Evolutionary conservation across 2,888 invertebrate genomes (phyloP).

Genomic region (Toxonevra muliebris): DNA sequence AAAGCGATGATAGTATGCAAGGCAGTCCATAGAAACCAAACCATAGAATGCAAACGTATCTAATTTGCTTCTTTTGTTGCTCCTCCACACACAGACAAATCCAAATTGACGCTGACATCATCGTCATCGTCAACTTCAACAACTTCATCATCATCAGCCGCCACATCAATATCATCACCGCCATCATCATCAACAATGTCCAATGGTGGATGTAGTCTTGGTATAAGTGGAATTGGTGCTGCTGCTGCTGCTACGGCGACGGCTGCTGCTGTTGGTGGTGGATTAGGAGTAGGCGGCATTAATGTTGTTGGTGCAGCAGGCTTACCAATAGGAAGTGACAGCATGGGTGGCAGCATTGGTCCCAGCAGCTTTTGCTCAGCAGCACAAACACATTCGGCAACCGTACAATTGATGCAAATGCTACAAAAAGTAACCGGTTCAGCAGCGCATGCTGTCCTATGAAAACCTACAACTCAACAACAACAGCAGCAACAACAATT

Average conservation of each 20-base stretch:
- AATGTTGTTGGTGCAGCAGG: slow-evolving; percentile 19
- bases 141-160: slow-evolving; percentile 50
- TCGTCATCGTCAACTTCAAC: slow-evolving; percentile 40
- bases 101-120: slow-evolving; percentile 62
- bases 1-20: slow-evolving; percentile 84
- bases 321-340: slow-evolving; percentile 4
- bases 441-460: slow-evolving; percentile 31
- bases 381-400: slow-evolving; percentile 54
- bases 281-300: slow-evolving; percentile 18
- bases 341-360: slow-evolving; percentile 14
- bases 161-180: slow-evolving; percentile 57
- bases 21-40: slow-evolving; percentile 73
- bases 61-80: slow-evolving; percentile 65
- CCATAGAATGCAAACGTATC: slow-evolving; percentile 58
- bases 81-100: slow-evolving; percentile 45
- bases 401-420: slow-evolving; percentile 63
- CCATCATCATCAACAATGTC: slow-evolving; percentile 46
- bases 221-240: slow-evolving; percentile 37
- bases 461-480: neutral
- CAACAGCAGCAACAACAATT: too few relatives aligned
- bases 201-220: slow-evolving; percentile 23
- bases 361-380: slow-evolving; percentile 17
- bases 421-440: slow-evolving; percentile 60
- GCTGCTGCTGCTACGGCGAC: slow-evolving; percentile 2
- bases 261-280: slow-evolving; percentile 1